Percentiles rank a stretch among this genome's conserved stretches.
phyloP scores from a whole-genome alignment of 2,888 invertebrate genomes.

The Morpho achilles region DNA sequence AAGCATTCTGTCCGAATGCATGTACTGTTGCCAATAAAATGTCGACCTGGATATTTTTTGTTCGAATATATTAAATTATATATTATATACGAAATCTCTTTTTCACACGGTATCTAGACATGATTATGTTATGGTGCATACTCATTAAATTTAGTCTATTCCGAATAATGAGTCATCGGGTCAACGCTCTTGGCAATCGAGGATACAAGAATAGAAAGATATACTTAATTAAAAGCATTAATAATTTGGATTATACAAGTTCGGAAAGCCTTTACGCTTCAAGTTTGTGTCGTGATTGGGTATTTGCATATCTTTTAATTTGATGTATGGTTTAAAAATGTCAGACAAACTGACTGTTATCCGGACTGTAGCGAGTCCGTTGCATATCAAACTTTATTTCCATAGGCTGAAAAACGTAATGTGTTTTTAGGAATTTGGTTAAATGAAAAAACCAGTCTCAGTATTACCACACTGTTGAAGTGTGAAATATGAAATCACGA shows the following conservation, averaged over 20 bases:
- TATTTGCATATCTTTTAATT: slow-evolving; percentile 72
- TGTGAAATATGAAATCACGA: slow-evolving; percentile 80
- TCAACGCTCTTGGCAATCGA: slow-evolving; percentile 54
- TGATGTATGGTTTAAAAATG: slow-evolving; percentile 49
- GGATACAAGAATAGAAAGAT: slow-evolving; percentile 63
- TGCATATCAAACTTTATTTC: slow-evolving; percentile 36
- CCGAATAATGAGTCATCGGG: slow-evolving; percentile 45
- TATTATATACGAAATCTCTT: slow-evolving; percentile 52
- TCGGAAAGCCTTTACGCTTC: slow-evolving; percentile 53
- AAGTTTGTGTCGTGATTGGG: slow-evolving; percentile 42
- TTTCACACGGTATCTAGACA: slow-evolving; percentile 51
- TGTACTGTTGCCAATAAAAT: slow-evolving; percentile 64
- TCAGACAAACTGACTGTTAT: slow-evolving; percentile 2
- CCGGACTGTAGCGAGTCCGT: slow-evolving; percentile 6
- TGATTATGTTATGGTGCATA: slow-evolving; percentile 18
- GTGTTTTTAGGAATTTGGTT: slow-evolving; percentile 36
- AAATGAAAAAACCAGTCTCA: slow-evolving; percentile 66
- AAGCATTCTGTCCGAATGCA: slow-evolving; percentile 69
- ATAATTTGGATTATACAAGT: slow-evolving; percentile 63
- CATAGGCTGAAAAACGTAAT: slow-evolving; percentile 29
- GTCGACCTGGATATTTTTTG: slow-evolving; percentile 68
- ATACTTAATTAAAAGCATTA: slow-evolving; percentile 71
- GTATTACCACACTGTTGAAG: slow-evolving; percentile 67
- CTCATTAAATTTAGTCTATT: slow-evolving; percentile 24
- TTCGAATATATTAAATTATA: slow-evolving; percentile 38